Evolutionary conservation across 1,140 invertebrate genomes (phyloP), one percentile per base, ranked within the genome.

Genomic region (Halesus radiatus): DNA sequence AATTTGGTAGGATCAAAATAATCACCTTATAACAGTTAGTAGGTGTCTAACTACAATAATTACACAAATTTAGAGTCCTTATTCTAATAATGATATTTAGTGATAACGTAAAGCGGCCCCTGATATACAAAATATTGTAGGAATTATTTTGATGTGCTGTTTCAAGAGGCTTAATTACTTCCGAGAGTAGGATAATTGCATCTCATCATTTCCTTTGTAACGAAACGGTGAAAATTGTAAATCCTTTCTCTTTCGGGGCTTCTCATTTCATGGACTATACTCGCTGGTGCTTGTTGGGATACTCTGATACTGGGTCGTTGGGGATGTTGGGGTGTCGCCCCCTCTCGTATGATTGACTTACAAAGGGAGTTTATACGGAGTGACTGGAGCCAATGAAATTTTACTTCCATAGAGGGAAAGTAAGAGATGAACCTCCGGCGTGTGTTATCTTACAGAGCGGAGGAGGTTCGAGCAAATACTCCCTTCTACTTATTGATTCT

Each of bases 301-400:
- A 1, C 7, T 45, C 8, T 1, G 37, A 7, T 45, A 3, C 3
- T 45, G 37, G 37, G 32, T 1, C 7, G 7, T 6, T 37, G 7
- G 32, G 37, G 37, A 13, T 13, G 10, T 13, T 45, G 56, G 56
- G 62, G 26, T 26, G 26, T 29, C 62, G 7, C 20, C 60, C 66
- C 66, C 37, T 52, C 66, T 23, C 66, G 8, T 70, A 70, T 70
- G 66, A 70, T 81, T 81, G 80, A 78, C 76, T 78, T 74, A 78
- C 80, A 81, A 81, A 78, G 80, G 80, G 64, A 81, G 70, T 81
- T 73, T 81, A 66, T 76, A 32, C 64, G 13, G 75, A 78, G 75
- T 77, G 75, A 81, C 72, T 81, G 74, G 64, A 68, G 50, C 32
- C 22, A 29, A 50, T 16, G 66, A 70, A 50, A 70, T 70, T 70